A percentile compares a stretch with the other conserved stretches of the same genome.
Evolutionary conservation across 2,113 vertebrate species (phyloP).

Genomic region (Galemys pyrenaicus): DNA sequence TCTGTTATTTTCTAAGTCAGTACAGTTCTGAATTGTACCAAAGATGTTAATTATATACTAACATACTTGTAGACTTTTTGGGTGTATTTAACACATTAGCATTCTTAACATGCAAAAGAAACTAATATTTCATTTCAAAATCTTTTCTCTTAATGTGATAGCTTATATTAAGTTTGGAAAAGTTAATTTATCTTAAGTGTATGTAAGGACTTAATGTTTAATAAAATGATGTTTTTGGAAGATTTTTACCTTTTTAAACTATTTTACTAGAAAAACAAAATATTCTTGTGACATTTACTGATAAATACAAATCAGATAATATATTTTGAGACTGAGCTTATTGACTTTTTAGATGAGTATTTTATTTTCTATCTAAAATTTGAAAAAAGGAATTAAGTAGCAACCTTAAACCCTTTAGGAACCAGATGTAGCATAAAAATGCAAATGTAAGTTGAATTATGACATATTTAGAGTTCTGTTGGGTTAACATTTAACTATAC

Average conservation of each 20-base stretch:
- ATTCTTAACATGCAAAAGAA: slow-evolving; percentile 23
- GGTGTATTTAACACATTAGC: neutral
- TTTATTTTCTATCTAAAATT: slow-evolving; percentile 51
- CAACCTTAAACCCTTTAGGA: neutral
- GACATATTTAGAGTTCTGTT: slow-evolving; percentile 35
- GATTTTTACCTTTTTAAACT: slow-evolving; percentile 19
- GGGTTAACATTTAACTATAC: slow-evolving; percentile 48
- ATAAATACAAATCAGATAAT: slow-evolving; percentile 38
- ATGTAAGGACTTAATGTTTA: neutral
- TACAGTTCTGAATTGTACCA: neutral
- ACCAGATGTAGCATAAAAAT: slow-evolving; percentile 33
- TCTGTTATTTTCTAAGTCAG: neutral
- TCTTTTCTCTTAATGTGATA: slow-evolving; percentile 14
- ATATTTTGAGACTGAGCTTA: slow-evolving; percentile 37
- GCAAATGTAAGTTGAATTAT: slow-evolving; percentile 27
- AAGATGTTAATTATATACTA: neutral
- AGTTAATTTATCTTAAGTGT: neutral
- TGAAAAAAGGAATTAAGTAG: slow-evolving; percentile 34
- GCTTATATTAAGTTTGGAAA: neutral
- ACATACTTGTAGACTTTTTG: neutral
- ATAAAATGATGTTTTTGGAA: slow-evolving; percentile 11
- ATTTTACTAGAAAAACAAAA: slow-evolving; percentile 41
- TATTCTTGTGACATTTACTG: neutral
- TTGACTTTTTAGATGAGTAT: slow-evolving; percentile 25
- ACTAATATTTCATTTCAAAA: slow-evolving; percentile 1